Conservation (phyloP, 2,797 vertebrate species). For the Jordanella pulchra region DNA sequence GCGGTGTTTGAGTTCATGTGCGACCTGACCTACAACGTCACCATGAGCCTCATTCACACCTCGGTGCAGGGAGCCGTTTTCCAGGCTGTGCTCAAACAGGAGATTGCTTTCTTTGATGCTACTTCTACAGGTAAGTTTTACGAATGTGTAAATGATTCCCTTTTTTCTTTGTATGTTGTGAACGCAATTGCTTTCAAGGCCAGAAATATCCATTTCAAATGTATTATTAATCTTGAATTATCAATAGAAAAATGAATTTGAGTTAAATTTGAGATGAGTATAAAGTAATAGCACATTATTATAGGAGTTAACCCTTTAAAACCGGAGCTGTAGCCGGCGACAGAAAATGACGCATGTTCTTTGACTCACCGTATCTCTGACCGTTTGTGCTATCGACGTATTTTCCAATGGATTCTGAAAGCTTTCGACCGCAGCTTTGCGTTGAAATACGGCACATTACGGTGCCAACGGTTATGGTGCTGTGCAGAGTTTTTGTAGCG, state of each 20-base stretch:
- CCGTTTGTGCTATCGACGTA: too few relatives aligned
- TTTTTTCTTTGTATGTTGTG: background rate
- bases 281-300: background rate
- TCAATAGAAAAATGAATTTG: too few relatives aligned
- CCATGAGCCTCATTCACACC: constrained; percentile 81
- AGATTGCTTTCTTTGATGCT: constrained; percentile 85
- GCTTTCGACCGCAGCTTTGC: too few relatives aligned
- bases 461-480: too few relatives aligned
- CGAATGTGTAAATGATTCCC: background rate
- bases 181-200: background rate
- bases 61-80: constrained; percentile 83
- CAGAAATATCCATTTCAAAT: too few relatives aligned
- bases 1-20: constrained; percentile 84
- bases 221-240: background rate
- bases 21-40: constrained; percentile 81
- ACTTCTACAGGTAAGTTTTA: constrained; percentile 74
- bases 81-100: constrained; percentile 82
- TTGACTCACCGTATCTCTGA: too few relatives aligned
- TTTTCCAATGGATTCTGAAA: too few relatives aligned
- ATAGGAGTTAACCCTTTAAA: too few relatives aligned
- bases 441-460: too few relatives aligned
- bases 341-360: too few relatives aligned
- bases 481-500: too few relatives aligned
- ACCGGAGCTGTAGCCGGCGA: too few relatives aligned
- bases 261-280: background rate